These are phyloP conservation scores for Conus canariensis DNA, from an alignment of 2,888 invertebrate species.

Conservation along the genomic window DNA sequence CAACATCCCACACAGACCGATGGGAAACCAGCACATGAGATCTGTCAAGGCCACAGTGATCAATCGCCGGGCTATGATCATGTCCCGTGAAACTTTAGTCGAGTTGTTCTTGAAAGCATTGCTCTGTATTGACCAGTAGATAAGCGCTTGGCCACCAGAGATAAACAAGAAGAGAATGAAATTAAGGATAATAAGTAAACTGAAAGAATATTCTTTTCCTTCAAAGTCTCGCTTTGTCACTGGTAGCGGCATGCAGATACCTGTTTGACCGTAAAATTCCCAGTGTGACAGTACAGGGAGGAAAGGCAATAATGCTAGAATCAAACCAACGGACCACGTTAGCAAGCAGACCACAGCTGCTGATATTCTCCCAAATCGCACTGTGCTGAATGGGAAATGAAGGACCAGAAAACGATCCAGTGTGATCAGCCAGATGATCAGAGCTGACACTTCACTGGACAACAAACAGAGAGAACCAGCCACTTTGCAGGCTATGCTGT, in stretches of 20 bases:
- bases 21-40: not conserved
- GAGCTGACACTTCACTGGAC: constrained; percentile 14
- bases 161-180: not conserved
- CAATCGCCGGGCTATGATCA: not conserved
- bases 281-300: not conserved
- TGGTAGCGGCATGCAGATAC: not conserved
- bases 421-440: constrained; percentile 1
- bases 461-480: not conserved
- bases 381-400: not conserved
- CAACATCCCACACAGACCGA: not conserved
- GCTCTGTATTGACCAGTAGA: not conserved
- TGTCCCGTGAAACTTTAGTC: not conserved
- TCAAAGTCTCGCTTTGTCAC: not conserved
- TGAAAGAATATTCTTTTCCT: not conserved
- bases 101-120: not conserved
- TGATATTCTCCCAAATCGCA: not conserved
- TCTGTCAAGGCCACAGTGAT: not conserved
- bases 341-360: not conserved
- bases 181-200: not conserved
- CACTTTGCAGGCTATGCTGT: not conserved
- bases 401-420: constrained; percentile 13
- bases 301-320: not conserved
- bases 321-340: not conserved
- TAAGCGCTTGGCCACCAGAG: not conserved
- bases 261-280: constrained; percentile 7